A percentile compares a stretch with the other conserved stretches of the same genome.
Conservation (phyloP, 2,888 invertebrate genomes). For the Coecobrya sp. region DNA sequence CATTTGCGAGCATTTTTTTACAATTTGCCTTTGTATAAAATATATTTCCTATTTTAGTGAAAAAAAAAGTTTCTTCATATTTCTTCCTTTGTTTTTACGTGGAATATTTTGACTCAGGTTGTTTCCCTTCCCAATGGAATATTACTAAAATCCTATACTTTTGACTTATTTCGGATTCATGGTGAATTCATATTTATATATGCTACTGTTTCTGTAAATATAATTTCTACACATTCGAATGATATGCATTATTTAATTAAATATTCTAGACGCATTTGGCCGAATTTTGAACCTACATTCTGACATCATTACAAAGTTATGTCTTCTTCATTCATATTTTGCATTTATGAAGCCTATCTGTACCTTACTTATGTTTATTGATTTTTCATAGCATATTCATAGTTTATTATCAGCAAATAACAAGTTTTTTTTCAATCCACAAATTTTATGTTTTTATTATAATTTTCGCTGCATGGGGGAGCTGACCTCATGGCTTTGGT, state of each 20-base stretch:
- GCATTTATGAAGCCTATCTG: neutral
- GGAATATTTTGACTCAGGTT: too few relatives aligned
- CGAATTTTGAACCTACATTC: neutral
- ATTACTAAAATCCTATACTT: too few relatives aligned
- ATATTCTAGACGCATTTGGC: neutral
- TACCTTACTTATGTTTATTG: neutral
- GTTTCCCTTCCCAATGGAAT: too few relatives aligned
- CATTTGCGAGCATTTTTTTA: neutral
- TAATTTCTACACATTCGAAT: too few relatives aligned
- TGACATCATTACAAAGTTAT: neutral
- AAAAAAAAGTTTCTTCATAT: neutral
- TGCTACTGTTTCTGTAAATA: too few relatives aligned
- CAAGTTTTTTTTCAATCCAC: neutral
- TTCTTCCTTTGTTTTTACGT: too few relatives aligned
- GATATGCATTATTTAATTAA: too few relatives aligned
- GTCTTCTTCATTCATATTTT: neutral
- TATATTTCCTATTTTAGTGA: neutral
- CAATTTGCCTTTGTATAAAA: neutral
- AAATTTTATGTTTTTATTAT: neutral
- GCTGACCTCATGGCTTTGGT: slow-evolving; percentile 28
- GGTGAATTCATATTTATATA: too few relatives aligned
- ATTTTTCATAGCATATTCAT: neutral
- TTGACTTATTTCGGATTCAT: too few relatives aligned
- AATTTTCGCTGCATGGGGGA: slow-evolving; percentile 14
- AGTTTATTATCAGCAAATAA: neutral